phyloP scores from a whole-genome alignment of 2,888 invertebrate species.

The Oscheius sp. region DNA sequence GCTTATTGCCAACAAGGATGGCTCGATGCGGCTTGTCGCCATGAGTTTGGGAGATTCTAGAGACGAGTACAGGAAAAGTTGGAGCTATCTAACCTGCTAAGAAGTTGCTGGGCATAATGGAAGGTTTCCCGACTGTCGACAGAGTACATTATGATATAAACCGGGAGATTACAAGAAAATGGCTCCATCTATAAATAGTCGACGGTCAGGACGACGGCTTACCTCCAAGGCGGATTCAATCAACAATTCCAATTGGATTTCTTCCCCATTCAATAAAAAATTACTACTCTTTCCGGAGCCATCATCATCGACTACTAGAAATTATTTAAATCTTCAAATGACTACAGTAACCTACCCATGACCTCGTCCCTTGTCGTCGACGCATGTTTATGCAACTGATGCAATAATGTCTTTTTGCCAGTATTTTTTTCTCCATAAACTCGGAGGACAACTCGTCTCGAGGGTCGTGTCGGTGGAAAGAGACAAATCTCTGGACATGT shows the following conservation, averaged over 20 bases:
- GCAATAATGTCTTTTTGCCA: constrained; percentile 66
- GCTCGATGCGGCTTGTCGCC: constrained; percentile 39
- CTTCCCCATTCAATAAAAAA: constrained; percentile 67
- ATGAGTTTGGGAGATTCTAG: constrained; percentile 40
- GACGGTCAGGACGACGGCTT: constrained; percentile 15
- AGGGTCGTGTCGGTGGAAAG: constrained; percentile 48
- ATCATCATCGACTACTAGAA: constrained; percentile 20
- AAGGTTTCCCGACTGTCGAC: constrained; percentile 68
- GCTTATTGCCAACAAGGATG: constrained; percentile 68
- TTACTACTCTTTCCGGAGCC: constrained; percentile 26
- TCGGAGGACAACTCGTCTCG: constrained; percentile 47
- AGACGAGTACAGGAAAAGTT: not conserved
- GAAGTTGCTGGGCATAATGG: constrained; percentile 56
- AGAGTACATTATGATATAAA: constrained; percentile 65
- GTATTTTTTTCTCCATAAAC: constrained; percentile 63
- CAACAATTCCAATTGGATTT: constrained; percentile 67
- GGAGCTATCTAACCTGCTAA: constrained; percentile 44
- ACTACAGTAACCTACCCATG: not conserved
- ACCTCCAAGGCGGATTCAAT: constrained; percentile 65
- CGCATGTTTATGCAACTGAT: constrained; percentile 60
- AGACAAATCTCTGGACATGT: constrained; percentile 72
- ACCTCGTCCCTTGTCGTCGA: constrained; percentile 42
- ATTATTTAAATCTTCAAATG: not conserved
- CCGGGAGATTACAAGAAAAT: constrained; percentile 48
- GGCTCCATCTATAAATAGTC: constrained; percentile 45